Conservation (phyloP, 2,113 vertebrate genomes). For the Plestiodon gilberti region DNA sequence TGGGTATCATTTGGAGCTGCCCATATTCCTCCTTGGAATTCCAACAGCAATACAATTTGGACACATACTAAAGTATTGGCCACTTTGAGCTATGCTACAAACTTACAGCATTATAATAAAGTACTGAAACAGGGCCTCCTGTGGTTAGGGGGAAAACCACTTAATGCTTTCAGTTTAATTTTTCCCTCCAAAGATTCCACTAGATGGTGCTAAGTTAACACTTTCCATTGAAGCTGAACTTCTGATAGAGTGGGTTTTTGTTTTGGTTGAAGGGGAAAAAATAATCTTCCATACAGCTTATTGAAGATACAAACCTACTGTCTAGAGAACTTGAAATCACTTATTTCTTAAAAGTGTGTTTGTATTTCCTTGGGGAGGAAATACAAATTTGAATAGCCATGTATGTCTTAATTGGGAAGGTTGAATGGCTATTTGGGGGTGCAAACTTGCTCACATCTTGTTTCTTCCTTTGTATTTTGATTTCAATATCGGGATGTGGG, state of each 20-base stretch:
- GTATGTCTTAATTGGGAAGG: background rate
- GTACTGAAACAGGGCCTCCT: background rate
- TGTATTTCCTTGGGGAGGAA: background rate
- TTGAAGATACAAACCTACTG: background rate
- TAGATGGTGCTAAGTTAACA: constrained; percentile 31
- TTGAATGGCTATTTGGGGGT: background rate
- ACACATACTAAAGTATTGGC: background rate
- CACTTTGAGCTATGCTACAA: background rate
- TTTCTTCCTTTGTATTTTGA: background rate
- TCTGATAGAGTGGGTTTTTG: background rate
- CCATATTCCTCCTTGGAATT: background rate
- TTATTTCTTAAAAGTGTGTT: background rate
- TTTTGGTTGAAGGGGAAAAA: background rate
- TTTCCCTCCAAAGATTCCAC: constrained; percentile 2
- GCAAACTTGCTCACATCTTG: background rate
- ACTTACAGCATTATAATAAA: no score
- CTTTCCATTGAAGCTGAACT: background rate
- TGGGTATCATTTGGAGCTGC: background rate
- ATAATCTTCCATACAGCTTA: background rate
- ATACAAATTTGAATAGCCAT: background rate
- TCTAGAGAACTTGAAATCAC: background rate
- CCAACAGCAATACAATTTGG: background rate
- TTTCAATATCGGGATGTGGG: background rate
- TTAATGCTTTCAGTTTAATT: background rate
- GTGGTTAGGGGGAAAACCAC: background rate